These are phyloP conservation scores for Drosophila paulistorum DNA, from an alignment of 1,140 invertebrate genomes.

Conservation along the genomic window DNA sequence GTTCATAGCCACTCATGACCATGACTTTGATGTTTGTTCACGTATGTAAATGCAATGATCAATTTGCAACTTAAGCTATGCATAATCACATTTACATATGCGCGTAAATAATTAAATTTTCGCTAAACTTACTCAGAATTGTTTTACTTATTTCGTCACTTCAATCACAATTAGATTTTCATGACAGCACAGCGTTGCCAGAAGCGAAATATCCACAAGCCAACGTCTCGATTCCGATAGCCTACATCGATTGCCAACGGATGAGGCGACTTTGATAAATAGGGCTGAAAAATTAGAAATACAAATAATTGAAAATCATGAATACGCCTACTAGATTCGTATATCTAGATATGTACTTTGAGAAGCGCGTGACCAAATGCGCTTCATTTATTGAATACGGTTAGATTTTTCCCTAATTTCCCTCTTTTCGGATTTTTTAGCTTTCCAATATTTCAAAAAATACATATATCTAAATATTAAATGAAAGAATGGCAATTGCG, in stretches of 20 bases:
- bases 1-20: constrained; percentile 1
- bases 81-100: not conserved
- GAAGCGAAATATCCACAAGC: constrained; percentile 3
- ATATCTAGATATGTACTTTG: too few species aligned
- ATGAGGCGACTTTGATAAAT: not conserved
- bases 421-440: too few species aligned
- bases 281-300: too few species aligned
- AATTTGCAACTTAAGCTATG: not conserved
- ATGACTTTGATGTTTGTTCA: constrained; percentile 3
- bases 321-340: too few species aligned
- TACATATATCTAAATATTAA: too few species aligned
- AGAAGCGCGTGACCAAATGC: too few species aligned
- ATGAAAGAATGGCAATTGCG: too few species aligned
- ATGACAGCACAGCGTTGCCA: constrained; percentile 38
- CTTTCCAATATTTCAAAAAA: too few species aligned
- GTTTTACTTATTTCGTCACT: constrained; percentile 34
- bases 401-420: too few species aligned
- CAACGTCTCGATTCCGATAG: not conserved
- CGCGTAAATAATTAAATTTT: not conserved
- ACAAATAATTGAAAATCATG: too few species aligned
- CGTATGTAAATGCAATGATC: constrained; percentile 5
- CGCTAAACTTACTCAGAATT: constrained; percentile 35
- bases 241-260: not conserved
- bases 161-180: constrained; percentile 42
- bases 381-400: too few species aligned